phyloP scores from a whole-genome alignment of 2,797 vertebrate species.

The Lophotriccus pileatus region DNA sequence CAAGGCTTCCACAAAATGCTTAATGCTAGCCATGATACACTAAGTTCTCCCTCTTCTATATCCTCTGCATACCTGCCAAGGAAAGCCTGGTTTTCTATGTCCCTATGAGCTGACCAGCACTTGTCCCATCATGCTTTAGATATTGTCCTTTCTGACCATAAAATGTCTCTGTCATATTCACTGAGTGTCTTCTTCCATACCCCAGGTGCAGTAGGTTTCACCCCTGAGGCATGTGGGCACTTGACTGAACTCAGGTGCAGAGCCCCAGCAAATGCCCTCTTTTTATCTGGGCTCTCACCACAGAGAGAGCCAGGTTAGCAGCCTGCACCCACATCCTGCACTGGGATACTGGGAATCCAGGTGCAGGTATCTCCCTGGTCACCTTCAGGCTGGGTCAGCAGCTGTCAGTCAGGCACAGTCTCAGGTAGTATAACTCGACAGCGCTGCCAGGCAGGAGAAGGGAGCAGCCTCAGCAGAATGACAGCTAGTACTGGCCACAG shows the following conservation, averaged over 20 bases:
- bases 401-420: rapidly evolving
- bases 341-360: neutral
- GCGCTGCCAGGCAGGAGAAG: neutral
- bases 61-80: neutral
- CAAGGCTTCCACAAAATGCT: neutral
- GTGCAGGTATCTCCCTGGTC: neutral
- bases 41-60: neutral
- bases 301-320: neutral
- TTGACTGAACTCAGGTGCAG: neutral
- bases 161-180: neutral
- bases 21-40: neutral
- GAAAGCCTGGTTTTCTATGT: neutral
- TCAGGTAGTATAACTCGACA: neutral
- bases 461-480: neutral
- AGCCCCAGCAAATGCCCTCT: neutral
- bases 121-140: neutral
- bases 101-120: neutral
- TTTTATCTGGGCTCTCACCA: neutral
- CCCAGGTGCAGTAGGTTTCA: neutral
- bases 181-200: neutral
- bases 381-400: neutral
- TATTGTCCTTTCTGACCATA: neutral
- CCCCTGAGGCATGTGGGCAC: neutral
- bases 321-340: neutral
- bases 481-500: neutral